Evolutionary conservation across 1,140 invertebrate species (phyloP), one percentile per base, ranked within the genome.

Genomic region (Drosophila trapezifrons): DNA sequence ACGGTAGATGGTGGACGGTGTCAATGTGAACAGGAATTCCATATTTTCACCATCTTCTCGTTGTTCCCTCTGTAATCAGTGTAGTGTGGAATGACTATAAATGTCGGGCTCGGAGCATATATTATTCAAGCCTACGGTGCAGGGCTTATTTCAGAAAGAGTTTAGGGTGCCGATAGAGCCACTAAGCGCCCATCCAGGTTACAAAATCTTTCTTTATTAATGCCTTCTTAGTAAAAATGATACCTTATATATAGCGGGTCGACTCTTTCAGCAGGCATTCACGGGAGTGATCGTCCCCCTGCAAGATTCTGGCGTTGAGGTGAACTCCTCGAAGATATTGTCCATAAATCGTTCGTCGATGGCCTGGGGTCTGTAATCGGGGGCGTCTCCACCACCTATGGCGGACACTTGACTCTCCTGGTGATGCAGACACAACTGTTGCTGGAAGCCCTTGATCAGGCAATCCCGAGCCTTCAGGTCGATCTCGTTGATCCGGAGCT

Each of bases 401-500:
- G 13, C 4, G 4, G 4, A 15, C 10, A 40, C 22, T 2, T 27
- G n/a, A 18, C 15, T 9, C 1, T 18, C 1, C 7, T 5, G 45
- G 4, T 47, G 17, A 8, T 54, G 17, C 8, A 54, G 55, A 9
- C 57, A 54, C 38, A 77, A 46, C 17, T 67, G 55, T 22, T 77
- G 27, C 62, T 91, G 80, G 8, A 64, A 89, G 9, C 67, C 54
- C 0, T 73, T 49, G 17, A 91, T 87, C 15, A 91, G 37, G 63
- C 51, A 40, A 49, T 85, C 78, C 0, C 90, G 76, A 2, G 86
- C 47, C 57, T 91, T 66, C 8, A 90, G 27, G 29, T 91, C 90
- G 27, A 91, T 85, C 25, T 84, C 86, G 38, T 85, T 86, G 43
- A 91, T 90, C 18, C 71, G 58, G 10, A 91, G 51, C 25, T 91